Evolutionary conservation across 2,797 vertebrate species (phyloP).

Genomic region (Erpetoichthys calabaricus): DNA sequence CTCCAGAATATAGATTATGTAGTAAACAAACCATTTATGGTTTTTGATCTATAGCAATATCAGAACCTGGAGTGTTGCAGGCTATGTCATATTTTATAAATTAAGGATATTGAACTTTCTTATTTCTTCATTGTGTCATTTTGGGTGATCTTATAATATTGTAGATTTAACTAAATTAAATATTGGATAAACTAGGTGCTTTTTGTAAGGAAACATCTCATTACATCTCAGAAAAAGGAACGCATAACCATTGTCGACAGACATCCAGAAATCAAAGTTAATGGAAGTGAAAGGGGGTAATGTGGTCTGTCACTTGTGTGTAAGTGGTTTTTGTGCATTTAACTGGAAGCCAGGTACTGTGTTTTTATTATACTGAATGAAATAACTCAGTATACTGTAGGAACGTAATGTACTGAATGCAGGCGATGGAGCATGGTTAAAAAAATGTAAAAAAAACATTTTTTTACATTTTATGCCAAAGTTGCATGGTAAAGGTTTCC

Average conservation of each 20-base stretch:
- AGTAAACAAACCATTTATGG: no score
- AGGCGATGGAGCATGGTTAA: not conserved
- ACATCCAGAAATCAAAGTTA: constrained; percentile 38
- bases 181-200: not conserved
- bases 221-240: constrained; percentile 22
- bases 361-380: constrained; percentile 15
- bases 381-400: constrained; percentile 10
- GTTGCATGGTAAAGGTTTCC: no score
- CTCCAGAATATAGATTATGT: no score
- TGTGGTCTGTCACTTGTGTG: constrained; percentile 37
- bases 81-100: no score
- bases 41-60: no score
- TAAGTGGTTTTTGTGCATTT: constrained; percentile 36
- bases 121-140: no score
- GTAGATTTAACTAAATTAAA: no score
- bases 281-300: constrained; percentile 38
- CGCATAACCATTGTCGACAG: constrained; percentile 28
- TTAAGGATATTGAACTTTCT: no score
- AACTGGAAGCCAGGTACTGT: constrained; percentile 26
- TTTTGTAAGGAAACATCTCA: constrained; percentile 16
- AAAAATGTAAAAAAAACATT: constrained; percentile 1
- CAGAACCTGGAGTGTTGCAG: no score
- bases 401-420: not conserved
- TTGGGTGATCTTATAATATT: no score
- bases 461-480: constrained; percentile 2